Evolutionary conservation across 1,140 invertebrate genomes (phyloP).

Genomic region (Scaptodrosophila lebanonensis): DNA sequence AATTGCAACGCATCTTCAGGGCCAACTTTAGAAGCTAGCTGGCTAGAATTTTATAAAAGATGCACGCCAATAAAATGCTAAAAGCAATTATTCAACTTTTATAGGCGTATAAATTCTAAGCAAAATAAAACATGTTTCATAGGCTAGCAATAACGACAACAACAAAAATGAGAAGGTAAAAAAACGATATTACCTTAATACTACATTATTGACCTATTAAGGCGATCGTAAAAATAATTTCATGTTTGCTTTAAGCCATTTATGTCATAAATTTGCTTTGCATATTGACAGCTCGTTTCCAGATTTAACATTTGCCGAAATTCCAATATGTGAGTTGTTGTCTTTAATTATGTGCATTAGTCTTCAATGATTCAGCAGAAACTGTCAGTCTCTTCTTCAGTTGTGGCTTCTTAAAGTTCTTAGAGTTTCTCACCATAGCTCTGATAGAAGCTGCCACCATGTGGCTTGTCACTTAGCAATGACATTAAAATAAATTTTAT

Average conservation of each 20-base stretch:
- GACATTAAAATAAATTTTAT: constrained; percentile 49
- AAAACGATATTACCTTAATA: constrained; percentile 53
- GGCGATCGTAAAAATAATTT: constrained; percentile 56
- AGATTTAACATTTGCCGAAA: no score
- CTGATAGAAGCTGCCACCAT: no score
- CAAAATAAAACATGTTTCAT: constrained; percentile 20
- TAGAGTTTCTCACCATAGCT: no score
- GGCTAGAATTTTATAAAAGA: background rate
- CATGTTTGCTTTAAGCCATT: constrained; percentile 40
- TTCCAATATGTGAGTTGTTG: no score
- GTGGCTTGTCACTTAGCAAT: constrained; percentile 34
- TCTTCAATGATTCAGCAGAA: no score
- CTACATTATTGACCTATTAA: constrained; percentile 47
- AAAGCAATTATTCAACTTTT: constrained; percentile 32
- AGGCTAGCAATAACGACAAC: constrained; percentile 1
- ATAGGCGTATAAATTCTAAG: constrained; percentile 50
- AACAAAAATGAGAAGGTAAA: constrained; percentile 2
- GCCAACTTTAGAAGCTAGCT: constrained; percentile 9
- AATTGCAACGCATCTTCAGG: constrained; percentile 41
- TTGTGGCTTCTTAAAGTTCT: no score
- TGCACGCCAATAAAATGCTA: constrained; percentile 13
- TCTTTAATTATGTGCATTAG: no score
- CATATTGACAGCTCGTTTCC: constrained; percentile 5
- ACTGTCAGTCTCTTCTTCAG: no score
- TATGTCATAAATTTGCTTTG: constrained; percentile 53